Evolutionary conservation across 2,113 vertebrate genomes (phyloP).

Genomic region (Megaleporinus macrocephalus): DNA sequence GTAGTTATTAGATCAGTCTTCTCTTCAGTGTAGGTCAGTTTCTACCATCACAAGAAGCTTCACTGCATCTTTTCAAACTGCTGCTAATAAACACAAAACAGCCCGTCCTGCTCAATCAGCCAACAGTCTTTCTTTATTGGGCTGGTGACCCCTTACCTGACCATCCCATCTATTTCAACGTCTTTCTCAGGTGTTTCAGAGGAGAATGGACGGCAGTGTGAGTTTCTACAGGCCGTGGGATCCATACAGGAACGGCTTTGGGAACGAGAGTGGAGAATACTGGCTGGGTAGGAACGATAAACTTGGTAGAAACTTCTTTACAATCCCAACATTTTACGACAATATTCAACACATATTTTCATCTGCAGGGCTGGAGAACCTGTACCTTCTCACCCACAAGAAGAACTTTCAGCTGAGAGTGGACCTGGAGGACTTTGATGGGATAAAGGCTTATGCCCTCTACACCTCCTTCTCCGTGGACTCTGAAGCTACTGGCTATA

Average conservation of each 20-base stretch:
- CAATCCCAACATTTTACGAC: no score
- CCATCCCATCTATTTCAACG: no score
- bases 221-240: constrained; percentile 79
- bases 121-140: no score
- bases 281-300: constrained; percentile 75
- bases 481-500: constrained; percentile 66
- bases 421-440: constrained; percentile 80
- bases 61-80: no score
- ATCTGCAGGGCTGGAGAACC: constrained; percentile 63
- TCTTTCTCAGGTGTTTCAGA: constrained; percentile 66
- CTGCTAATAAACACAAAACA: no score
- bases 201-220: constrained; percentile 75
- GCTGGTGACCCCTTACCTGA: no score
- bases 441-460: constrained; percentile 68
- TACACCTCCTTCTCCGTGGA: constrained; percentile 75
- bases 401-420: constrained; percentile 75
- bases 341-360: no score
- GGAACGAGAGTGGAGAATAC: constrained; percentile 73
- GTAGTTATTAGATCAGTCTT: no score
- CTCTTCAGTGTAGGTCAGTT: no score
- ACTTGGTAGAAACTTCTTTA: no score
- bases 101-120: no score
- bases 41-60: no score
- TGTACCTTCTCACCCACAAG: constrained; percentile 73
- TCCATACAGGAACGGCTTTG: constrained; percentile 76